Evolutionary conservation across 2,888 invertebrate genomes (phyloP).

Genomic region (Cheilosia scutellata): DNA sequence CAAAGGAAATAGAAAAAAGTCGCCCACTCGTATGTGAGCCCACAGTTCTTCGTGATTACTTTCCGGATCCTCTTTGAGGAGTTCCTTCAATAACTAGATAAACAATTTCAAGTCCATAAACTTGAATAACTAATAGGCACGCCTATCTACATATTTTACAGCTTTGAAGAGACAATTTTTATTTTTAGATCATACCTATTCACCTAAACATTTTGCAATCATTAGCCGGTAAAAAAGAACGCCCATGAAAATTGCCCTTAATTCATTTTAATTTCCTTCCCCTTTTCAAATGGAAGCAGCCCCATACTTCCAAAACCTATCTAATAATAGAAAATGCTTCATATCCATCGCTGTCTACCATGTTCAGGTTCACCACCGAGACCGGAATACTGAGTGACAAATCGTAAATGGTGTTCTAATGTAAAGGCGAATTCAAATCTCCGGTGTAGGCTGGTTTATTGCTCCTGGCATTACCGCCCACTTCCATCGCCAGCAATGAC

Average conservation of each 20-base stretch:
- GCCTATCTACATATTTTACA: too few species aligned
- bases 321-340: not conserved
- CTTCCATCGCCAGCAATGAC: not conserved
- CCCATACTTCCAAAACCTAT: not conserved
- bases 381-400: constrained; percentile 39
- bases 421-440: constrained; percentile 57
- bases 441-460: constrained; percentile 44
- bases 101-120: too few species aligned
- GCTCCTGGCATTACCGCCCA: not conserved
- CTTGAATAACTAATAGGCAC: too few species aligned
- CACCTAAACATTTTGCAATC: not conserved
- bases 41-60: too few species aligned
- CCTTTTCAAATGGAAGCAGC: not conserved
- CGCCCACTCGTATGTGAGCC: too few species aligned
- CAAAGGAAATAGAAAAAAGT: too few species aligned
- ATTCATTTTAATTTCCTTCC: constrained; percentile 35
- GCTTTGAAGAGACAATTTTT: too few species aligned
- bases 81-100: too few species aligned
- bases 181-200: not conserved
- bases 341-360: not conserved
- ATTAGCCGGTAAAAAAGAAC: not conserved
- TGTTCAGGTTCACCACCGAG: constrained; percentile 3
- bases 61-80: too few species aligned
- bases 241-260: not conserved
- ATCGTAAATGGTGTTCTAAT: constrained; percentile 32